Conservation (phyloP, 2,888 invertebrate genomes). For the Orthosia gothica region DNA sequence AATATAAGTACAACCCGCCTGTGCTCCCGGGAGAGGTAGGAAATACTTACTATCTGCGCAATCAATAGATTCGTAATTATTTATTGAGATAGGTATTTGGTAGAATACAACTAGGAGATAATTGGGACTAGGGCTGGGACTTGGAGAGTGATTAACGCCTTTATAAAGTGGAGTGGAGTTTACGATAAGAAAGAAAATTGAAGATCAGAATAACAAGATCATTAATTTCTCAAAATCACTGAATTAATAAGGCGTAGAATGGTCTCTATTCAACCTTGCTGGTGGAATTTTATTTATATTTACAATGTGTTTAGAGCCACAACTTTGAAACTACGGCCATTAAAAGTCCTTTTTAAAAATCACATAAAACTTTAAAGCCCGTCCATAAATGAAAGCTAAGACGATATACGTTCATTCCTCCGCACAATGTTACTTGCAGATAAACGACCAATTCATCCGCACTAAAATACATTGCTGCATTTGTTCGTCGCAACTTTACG, state of each 20-base stretch:
- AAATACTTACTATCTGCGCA: too few species aligned
- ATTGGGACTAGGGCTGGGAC: too few species aligned
- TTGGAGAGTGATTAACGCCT: neutral
- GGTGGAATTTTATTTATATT: neutral
- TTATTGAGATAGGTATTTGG: too few species aligned
- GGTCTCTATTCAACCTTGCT: neutral
- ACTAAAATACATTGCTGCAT: slow-evolving; percentile 61
- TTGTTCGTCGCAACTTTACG: slow-evolving; percentile 49
- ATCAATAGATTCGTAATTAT: too few species aligned
- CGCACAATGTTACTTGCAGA: slow-evolving; percentile 61
- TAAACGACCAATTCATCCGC: slow-evolving; percentile 55
- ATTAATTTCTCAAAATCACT: neutral
- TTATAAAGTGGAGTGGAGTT: neutral
- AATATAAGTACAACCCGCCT: too few species aligned
- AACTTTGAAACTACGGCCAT: slow-evolving; percentile 38
- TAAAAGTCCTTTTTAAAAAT: slow-evolving; percentile 50
- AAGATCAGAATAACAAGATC: neutral
- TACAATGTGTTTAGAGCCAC: slow-evolving; percentile 4
- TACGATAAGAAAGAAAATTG: neutral
- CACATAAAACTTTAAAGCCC: slow-evolving; percentile 57
- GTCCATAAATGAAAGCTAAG: slow-evolving; percentile 55
- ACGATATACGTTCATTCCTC: slow-evolving; percentile 35
- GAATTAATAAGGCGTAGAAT: neutral
- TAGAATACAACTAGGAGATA: too few species aligned
- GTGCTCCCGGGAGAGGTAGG: too few species aligned